Evolutionary conservation across 2,797 vertebrate species (phyloP).

Genomic region (Rhodeus uyekii): DNA sequence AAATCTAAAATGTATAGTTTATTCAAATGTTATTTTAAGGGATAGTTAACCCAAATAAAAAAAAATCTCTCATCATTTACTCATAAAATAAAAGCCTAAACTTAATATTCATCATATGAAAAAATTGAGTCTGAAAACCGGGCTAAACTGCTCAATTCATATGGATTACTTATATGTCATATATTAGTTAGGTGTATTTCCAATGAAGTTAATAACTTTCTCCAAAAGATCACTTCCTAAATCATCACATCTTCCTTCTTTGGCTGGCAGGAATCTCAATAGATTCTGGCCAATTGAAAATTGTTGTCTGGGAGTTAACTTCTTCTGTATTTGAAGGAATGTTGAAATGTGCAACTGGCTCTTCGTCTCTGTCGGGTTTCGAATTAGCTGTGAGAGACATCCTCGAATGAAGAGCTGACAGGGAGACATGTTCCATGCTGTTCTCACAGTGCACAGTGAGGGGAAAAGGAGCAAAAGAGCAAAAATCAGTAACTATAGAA

Average conservation of each 20-base stretch:
- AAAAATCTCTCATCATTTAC: no score
- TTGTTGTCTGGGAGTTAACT: background rate
- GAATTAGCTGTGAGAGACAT: background rate
- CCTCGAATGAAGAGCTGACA: background rate
- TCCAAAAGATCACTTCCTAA: constrained; percentile 8
- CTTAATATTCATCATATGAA: no score
- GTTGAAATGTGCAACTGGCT: background rate
- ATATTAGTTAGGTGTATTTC: background rate
- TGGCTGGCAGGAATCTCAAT: background rate
- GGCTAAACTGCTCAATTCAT: no score
- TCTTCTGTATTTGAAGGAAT: background rate
- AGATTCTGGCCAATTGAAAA: background rate
- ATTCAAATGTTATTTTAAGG: no score
- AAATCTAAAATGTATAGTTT: no score
- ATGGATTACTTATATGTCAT: no score
- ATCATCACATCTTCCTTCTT: background rate
- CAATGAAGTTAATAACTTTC: constrained; percentile 1
- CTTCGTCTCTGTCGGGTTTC: background rate
- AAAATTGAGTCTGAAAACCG: no score
- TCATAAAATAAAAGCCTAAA: no score
- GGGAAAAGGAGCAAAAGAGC: no score
- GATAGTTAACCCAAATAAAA: no score
- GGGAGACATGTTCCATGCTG: background rate
- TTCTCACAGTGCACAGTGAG: no score
- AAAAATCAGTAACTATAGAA: no score